A percentile compares a stretch with the other conserved stretches of the same genome.
Conservation (phyloP, 1,140 invertebrate genomes). For the Listronotus oregonensis region DNA sequence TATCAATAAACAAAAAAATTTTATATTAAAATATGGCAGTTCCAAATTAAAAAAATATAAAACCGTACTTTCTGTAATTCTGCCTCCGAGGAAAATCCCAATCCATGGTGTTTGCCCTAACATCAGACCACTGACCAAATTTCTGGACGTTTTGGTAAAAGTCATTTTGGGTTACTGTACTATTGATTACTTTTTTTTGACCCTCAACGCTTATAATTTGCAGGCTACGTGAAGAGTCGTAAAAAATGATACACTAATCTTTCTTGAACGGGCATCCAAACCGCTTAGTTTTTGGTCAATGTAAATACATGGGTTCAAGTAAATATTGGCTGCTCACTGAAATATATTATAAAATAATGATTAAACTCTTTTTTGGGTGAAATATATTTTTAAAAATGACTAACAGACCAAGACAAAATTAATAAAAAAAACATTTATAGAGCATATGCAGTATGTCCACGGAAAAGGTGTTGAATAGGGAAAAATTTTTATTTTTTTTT, state of each 20-base stretch:
- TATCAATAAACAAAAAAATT: conserved; percentile 93
- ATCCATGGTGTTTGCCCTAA: conserved; percentile 93
- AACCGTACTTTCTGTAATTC: conserved; percentile 85
- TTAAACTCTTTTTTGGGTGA: no score
- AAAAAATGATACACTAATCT: conserved; percentile 96
- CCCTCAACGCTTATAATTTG: conserved; percentile 98
- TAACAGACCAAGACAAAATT: no score
- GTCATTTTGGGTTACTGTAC: conserved; percentile 96
- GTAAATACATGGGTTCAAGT: conserved; percentile 98
- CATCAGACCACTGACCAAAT: conserved; percentile 99
- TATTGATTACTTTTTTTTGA: conserved; percentile 97
- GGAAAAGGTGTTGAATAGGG: no score
- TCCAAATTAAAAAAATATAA: not conserved
- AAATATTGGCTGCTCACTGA: conserved; percentile 97
- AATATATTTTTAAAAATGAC: no score
- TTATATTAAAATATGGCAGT: no score
- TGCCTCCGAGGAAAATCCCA: conserved; percentile 93
- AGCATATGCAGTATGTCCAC: no score
- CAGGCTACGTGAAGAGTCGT: conserved; percentile 90
- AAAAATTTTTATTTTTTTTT: no score
- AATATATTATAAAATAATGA: no score
- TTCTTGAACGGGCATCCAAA: conserved; percentile 98
- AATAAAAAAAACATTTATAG: no score
- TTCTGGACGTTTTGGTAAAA: conserved; percentile 99
- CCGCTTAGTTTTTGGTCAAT: conserved; percentile 98